Conservation (phyloP, 2,888 invertebrate genomes). For the Taenaris catops region DNA sequence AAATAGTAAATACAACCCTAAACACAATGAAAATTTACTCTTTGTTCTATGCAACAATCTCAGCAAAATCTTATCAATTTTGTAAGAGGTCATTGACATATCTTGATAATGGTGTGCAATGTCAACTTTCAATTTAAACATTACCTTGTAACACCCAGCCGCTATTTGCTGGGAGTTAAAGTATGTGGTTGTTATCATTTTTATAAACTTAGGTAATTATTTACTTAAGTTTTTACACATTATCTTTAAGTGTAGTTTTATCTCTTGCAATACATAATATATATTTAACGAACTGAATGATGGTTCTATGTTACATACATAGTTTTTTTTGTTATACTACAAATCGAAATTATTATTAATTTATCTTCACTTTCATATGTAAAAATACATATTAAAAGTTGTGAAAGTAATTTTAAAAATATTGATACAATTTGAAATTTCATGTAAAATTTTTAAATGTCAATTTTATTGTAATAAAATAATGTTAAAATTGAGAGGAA, state of each 20-base stretch:
- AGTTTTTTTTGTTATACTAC: too few species aligned
- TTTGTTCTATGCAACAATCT: too few species aligned
- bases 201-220: constrained; percentile 26
- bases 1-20: background rate
- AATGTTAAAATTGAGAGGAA: too few species aligned
- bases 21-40: background rate
- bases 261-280: constrained; percentile 22
- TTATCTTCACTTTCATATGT: too few species aligned
- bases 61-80: constrained; percentile 25
- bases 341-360: too few species aligned
- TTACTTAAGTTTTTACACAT: constrained; percentile 26
- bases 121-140: constrained; percentile 15
- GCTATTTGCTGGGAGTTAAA: constrained; percentile 1
- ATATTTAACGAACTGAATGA: too few species aligned
- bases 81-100: constrained; percentile 29
- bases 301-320: too few species aligned
- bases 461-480: too few species aligned
- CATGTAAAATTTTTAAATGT: too few species aligned
- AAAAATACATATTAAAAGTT: too few species aligned
- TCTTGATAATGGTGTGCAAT: constrained; percentile 19
- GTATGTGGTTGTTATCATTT: constrained; percentile 20
- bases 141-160: constrained; percentile 9
- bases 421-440: too few species aligned
- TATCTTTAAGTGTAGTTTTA: constrained; percentile 27
- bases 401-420: too few species aligned